phyloP scores from a whole-genome alignment of 2,888 invertebrate genomes.

The Oxyscelio sp. region DNA sequence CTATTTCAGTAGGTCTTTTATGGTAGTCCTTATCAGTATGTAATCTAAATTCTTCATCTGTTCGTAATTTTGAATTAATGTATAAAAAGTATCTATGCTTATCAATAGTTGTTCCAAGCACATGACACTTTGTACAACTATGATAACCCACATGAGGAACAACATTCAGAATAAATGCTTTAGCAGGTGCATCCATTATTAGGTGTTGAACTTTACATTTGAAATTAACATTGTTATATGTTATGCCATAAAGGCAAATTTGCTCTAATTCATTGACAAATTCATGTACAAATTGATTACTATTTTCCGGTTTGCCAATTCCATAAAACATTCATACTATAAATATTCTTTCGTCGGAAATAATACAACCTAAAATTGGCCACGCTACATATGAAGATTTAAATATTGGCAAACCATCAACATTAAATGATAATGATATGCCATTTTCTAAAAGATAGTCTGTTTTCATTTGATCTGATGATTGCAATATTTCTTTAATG shows the following conservation, averaged over 20 bases:
- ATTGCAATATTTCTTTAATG: constrained; percentile 33
- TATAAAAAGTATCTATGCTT: constrained; percentile 67
- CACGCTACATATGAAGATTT: constrained; percentile 72
- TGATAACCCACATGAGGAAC: constrained; percentile 73
- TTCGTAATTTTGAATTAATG: constrained; percentile 25
- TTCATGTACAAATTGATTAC: constrained; percentile 43
- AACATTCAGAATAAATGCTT: constrained; percentile 67
- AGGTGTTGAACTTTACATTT: constrained; percentile 48
- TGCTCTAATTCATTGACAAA: constrained; percentile 74
- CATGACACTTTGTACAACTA: constrained; percentile 75
- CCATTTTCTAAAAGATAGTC: constrained; percentile 14
- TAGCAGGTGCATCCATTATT: constrained; percentile 76
- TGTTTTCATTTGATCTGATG: not conserved
- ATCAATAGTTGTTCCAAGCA: constrained; percentile 56
- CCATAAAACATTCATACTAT: constrained; percentile 74
- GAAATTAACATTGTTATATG: no score
- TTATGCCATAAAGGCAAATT: no score
- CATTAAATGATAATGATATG: constrained; percentile 38
- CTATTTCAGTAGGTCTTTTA: constrained; percentile 60
- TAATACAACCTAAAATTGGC: constrained; percentile 74
- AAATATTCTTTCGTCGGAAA: constrained; percentile 65
- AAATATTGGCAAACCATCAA: constrained; percentile 70
- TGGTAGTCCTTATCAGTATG: constrained; percentile 71
- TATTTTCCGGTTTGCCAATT: constrained; percentile 69
- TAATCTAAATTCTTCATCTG: constrained; percentile 30